These are phyloP conservation scores for Ammospiza maritima DNA, from an alignment of 2,797 vertebrate genomes.

Conservation along the genomic window DNA sequence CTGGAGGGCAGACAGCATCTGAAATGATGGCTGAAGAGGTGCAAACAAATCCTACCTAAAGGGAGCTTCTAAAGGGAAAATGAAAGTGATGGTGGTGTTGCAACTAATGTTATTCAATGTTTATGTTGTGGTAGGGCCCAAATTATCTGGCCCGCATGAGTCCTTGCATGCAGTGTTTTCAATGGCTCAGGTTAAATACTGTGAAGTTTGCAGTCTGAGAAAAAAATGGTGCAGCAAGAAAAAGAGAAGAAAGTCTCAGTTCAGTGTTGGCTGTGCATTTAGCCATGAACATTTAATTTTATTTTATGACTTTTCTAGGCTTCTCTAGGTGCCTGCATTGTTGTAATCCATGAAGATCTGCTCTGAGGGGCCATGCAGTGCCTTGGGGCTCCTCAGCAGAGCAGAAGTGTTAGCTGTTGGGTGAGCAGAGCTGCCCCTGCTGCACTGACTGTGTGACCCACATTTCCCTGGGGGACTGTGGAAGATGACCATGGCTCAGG, in stretches of 20 bases:
- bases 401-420: fast-evolving
- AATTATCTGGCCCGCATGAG: not conserved
- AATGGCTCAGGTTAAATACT: not conserved
- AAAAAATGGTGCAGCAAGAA: not conserved
- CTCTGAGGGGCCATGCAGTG: fast-evolving
- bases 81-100: not conserved
- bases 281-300: not conserved
- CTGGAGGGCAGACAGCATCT: not conserved
- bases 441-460: not conserved
- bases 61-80: not conserved
- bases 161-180: not conserved
- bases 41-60: not conserved
- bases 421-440: not conserved
- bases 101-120: not conserved
- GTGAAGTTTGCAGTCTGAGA: not conserved
- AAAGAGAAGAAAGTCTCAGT: not conserved
- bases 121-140: not conserved
- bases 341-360: not conserved
- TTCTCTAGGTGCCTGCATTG: not conserved
- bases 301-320: not conserved
- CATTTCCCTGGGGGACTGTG: fast-evolving
- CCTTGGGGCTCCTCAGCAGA: not conserved
- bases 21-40: not conserved
- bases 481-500: fast-evolving
- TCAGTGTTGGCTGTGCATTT: not conserved